Evolutionary conservation across 1,140 invertebrate species (phyloP).

Genomic region (Mycetomoellerius zeteki): DNA sequence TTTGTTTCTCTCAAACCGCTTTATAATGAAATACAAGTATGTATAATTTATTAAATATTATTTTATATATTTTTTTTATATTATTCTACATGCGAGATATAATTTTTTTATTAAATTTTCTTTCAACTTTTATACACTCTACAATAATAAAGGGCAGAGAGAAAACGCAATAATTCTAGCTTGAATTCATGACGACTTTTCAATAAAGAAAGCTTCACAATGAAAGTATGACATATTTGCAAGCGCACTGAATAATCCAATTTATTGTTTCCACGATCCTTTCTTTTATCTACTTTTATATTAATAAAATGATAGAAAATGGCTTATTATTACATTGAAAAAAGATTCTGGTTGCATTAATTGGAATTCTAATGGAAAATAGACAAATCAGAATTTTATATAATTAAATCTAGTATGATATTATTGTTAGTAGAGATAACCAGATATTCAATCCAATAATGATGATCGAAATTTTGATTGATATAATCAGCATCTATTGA

Average conservation of each 20-base stretch:
- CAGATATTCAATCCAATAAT: too few relatives aligned
- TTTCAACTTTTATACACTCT: background rate
- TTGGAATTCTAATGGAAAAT: too few relatives aligned
- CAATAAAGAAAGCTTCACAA: background rate
- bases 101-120: background rate
- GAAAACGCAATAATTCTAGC: background rate
- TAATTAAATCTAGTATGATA: too few relatives aligned
- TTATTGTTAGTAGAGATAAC: too few relatives aligned
- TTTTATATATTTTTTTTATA: background rate
- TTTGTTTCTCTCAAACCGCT: background rate
- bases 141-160: background rate
- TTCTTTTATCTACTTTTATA: background rate
- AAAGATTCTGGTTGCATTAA: too few relatives aligned
- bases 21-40: background rate
- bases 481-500: too few relatives aligned
- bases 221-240: constrained; percentile 1
- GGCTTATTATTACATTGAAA: background rate
- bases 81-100: background rate
- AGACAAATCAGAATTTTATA: too few relatives aligned
- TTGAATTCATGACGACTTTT: background rate
- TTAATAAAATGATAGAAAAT: constrained; percentile 14
- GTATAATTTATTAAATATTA: background rate
- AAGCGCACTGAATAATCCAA: constrained; percentile 17
- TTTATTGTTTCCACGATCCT: background rate
- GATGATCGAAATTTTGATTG: too few relatives aligned